Percentiles rank a stretch among this genome's conserved stretches.
Conservation (phyloP, 2,797 vertebrate species). For the Eidolon dupreanum region DNA sequence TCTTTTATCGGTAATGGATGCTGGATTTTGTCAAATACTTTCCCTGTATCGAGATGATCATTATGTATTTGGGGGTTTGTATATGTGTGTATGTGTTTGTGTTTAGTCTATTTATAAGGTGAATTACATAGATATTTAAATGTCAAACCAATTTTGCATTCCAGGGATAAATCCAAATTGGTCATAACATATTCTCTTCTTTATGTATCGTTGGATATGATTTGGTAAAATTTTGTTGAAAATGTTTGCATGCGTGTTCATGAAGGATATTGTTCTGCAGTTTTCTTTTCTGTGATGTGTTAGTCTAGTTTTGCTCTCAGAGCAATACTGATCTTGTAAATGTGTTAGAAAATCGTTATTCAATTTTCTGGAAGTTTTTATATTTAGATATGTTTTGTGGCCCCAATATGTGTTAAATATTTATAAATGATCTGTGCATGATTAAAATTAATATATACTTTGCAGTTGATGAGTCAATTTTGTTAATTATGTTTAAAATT, state of each 20-base stretch:
- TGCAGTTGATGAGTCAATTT: slow-evolving; percentile 42
- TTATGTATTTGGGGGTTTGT: background rate
- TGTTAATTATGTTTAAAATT: slow-evolving; percentile 36
- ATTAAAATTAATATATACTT: slow-evolving; percentile 51
- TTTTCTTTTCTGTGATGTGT: background rate
- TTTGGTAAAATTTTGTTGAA: background rate
- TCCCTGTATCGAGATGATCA: background rate
- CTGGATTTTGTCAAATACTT: background rate
- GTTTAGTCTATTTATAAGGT: background rate
- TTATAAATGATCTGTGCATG: slow-evolving; percentile 46
- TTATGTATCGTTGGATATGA: background rate
- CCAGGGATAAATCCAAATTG: background rate
- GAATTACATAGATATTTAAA: background rate
- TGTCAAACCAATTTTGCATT: background rate
- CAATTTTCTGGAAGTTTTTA: slow-evolving; percentile 49
- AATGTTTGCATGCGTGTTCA: background rate
- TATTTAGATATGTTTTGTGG: slow-evolving; percentile 48
- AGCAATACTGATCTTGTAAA: background rate
- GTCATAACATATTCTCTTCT: background rate
- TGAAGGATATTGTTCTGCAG: background rate
- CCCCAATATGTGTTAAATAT: slow-evolving; percentile 45
- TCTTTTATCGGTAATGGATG: background rate
- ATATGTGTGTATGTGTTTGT: rapidly evolving
- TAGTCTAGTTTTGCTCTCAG: background rate
- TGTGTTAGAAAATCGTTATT: background rate